A percentile compares a stretch with the other conserved stretches of the same genome.
phyloP scores from a whole-genome alignment of 2,113 vertebrate species.

The Diadophis punctatus region DNA sequence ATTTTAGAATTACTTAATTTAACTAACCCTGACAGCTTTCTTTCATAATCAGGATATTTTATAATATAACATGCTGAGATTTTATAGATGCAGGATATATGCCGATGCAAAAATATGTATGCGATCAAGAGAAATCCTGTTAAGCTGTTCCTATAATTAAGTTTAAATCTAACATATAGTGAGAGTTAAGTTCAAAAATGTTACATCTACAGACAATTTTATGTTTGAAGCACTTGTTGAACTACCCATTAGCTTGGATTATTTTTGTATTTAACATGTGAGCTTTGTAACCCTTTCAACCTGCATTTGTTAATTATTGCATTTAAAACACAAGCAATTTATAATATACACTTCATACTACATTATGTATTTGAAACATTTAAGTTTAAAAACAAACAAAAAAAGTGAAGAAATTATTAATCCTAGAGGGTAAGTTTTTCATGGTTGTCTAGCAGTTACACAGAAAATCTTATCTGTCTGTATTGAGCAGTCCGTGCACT shows the following conservation, averaged over 20 bases:
- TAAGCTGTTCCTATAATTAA: constrained; percentile 16
- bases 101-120: neutral
- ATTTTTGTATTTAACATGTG: neutral
- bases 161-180: constrained; percentile 3
- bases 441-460: neutral
- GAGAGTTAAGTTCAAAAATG: constrained; percentile 26
- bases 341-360: neutral
- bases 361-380: neutral
- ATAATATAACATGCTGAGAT: neutral
- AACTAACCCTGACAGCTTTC: neutral
- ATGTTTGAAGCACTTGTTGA: constrained; percentile 2
- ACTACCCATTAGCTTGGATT: accelerated
- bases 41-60: neutral
- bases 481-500: neutral
- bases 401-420: neutral
- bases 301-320: neutral
- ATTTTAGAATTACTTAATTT: neutral
- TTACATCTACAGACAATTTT: constrained; percentile 15
- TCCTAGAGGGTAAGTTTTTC: neutral
- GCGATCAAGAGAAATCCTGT: neutral
- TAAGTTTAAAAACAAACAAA: neutral
- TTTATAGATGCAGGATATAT: neutral
- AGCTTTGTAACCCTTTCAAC: neutral
- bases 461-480: neutral
- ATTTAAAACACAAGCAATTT: neutral